Base-by-base conservation (phyloP, 2,888 invertebrate genomes). In the Xanthia togata region DNA sequence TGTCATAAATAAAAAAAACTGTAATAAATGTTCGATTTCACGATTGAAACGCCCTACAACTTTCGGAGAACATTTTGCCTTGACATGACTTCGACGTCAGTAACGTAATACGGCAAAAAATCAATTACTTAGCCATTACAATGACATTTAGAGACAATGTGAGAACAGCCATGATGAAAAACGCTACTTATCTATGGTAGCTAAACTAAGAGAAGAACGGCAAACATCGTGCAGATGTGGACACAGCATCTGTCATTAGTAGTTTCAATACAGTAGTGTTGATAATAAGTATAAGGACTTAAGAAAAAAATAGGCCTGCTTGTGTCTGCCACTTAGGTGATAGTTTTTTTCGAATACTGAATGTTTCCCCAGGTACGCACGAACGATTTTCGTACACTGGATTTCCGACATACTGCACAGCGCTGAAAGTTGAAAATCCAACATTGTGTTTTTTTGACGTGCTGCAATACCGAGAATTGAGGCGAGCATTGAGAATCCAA, bases 91-190 rank as follows among this genome's bases (percentile, higher is more conserved):
- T n/a, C 4, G 47, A 47, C 31, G 14, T 20, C 11, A 23, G 41
- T 71, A 53, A 50, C 17, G 23, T 35, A 5, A 50, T 41, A 11
- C 26, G 0, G 11, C 31, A 26, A 70, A 20, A 53, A 44, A n/a
- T 26, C 23, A 60, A 79, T 62, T 53, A 77, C 60, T 31, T 60
- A 23, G 4, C 35, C 31, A 73, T 44, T 55, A 2, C 23, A 11
- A n/a, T 31, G 4, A 9, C 5, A 20, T 31, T 50, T 47, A 44
- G 44, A 31, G 17, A 44, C n/a, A 44, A 44, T 31, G 5, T 67
- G 20, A 23, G 9, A 31, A 5, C 6, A 41, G 23, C 4, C 17
- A 23, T 50, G 14, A 9, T 67, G 26, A 12, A 67, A 23, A 67
- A 31, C 9, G 4, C 31, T 67, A 23, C 14, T 17, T 44, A 17